Conservation (phyloP, 2,888 invertebrate genomes). For the Drosophila nr. fundita region DNA sequence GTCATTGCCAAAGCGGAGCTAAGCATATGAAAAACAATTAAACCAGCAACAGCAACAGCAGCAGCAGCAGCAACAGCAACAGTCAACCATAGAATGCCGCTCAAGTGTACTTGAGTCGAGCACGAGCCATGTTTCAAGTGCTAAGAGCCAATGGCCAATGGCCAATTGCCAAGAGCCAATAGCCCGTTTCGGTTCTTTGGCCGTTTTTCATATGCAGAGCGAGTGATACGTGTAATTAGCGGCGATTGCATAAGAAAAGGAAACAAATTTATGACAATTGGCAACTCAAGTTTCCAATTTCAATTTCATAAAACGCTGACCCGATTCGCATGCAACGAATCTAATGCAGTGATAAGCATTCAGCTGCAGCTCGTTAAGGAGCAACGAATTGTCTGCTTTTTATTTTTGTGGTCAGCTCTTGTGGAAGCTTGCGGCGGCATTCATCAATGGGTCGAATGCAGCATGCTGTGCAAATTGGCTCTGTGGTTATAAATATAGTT, state of each 20-base stretch:
- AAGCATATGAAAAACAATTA: constrained; percentile 66
- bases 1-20: constrained; percentile 74
- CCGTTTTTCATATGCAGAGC: constrained; percentile 53
- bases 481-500: constrained; percentile 42
- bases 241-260: constrained; percentile 25
- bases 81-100: constrained; percentile 60
- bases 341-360: constrained; percentile 54
- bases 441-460: constrained; percentile 46
- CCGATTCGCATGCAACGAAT: constrained; percentile 57
- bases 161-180: constrained; percentile 7
- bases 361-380: constrained; percentile 53
- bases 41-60: constrained; percentile 32
- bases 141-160: constrained; percentile 2
- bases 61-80: constrained; percentile 7
- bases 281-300: constrained; percentile 4
- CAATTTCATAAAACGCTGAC: constrained; percentile 31
- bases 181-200: constrained; percentile 31
- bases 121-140: constrained; percentile 38
- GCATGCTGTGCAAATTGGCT: constrained; percentile 78
- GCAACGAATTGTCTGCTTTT: constrained; percentile 21
- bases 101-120: constrained; percentile 49
- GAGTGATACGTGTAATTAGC: constrained; percentile 49
- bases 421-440: constrained; percentile 48
- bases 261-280: constrained; percentile 46
- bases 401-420: constrained; percentile 14